Evolutionary conservation across 2,113 vertebrate species (phyloP), one percentile per base, ranked within the genome.

Genomic region (Sinocyclocheilus maitianheensis): DNA sequence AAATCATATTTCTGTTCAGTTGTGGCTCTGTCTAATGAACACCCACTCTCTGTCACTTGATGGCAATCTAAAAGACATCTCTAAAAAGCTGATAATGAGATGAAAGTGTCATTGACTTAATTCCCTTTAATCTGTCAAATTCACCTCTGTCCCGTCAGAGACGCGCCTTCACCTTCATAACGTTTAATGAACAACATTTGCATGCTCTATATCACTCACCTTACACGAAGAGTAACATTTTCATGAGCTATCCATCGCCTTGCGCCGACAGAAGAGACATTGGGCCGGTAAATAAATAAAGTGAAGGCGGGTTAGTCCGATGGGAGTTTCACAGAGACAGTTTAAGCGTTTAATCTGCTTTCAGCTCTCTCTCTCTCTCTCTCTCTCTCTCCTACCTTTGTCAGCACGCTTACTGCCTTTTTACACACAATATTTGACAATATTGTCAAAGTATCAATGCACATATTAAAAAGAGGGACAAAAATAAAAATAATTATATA

Each of bases 101-200:
- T 24, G 37, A 46, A 60, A n/a, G 40, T 62, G 40, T 22, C 43
- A 53, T 34, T 16, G n/a, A 63, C 48, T 30, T 84, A 83, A 72
- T 87, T 80, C 63, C 51, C 43, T 46, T 63, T 84, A 84, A 87
- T 87, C 76, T 84, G 62, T 53, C 53, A 34, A 26, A 69, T 40
- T 18, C 20, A 4, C 55, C 26, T 60, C 14, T 26, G 40, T 55
- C 16, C 40, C 6, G 55, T 30, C 37, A 16, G 11, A 37, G 81
- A 71, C 81, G 48, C 81, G 81, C 65, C 65, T 69, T 83, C 46
- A 71, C 2, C 46, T 48, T 48, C 46, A 43, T 2, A 48, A 12
- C 46, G 46, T 20, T 82, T 34, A 34, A 69, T 12, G 0, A 37
- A 82, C 46, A n/a, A 55, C 26, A 48, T 67, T 82, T 30, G 2